Conservation (phyloP, 53 echinoderm and acorn worm species). For the Actinopyga echinites region DNA sequence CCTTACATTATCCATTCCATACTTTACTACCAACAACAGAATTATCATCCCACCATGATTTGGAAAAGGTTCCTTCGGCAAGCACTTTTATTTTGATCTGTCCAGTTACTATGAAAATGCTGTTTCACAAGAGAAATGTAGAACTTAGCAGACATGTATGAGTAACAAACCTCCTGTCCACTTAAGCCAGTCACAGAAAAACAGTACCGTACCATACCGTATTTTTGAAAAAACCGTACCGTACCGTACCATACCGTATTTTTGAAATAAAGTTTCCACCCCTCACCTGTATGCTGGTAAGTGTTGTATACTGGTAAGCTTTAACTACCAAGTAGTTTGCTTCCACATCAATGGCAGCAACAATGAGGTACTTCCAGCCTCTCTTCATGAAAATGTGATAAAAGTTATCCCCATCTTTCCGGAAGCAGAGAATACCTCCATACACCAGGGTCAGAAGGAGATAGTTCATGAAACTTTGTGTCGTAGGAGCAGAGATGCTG, state of each 20-base stretch:
- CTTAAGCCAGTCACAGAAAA: too few species aligned
- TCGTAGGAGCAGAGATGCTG: conserved; percentile 74
- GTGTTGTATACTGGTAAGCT: conserved; percentile 91
- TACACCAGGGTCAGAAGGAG: conserved; percentile 84
- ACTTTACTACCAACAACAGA: too few species aligned
- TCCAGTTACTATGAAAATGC: too few species aligned
- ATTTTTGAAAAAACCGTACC: neutral
- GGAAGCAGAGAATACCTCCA: conserved; percentile 62
- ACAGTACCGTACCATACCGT: neutral
- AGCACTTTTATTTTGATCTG: too few species aligned
- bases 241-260: neutral
- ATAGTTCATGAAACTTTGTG: conserved; percentile 93
- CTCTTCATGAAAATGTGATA: conserved; percentile 69
- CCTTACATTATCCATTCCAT: too few species aligned
- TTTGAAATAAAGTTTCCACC: neutral
- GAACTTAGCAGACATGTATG: too few species aligned
- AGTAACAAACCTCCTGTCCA: too few species aligned
- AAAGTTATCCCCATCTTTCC: conserved; percentile 71
- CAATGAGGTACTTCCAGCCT: conserved; percentile 88
- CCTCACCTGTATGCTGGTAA: conserved; percentile 91
- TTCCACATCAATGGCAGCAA: conserved; percentile 87
- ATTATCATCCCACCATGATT: too few species aligned
- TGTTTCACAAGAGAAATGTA: too few species aligned
- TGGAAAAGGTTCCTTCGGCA: too few species aligned
- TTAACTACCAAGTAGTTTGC: conserved; percentile 96